phyloP scores from a whole-genome alignment of 2,888 invertebrate genomes.

The Pyralis farinalis region DNA sequence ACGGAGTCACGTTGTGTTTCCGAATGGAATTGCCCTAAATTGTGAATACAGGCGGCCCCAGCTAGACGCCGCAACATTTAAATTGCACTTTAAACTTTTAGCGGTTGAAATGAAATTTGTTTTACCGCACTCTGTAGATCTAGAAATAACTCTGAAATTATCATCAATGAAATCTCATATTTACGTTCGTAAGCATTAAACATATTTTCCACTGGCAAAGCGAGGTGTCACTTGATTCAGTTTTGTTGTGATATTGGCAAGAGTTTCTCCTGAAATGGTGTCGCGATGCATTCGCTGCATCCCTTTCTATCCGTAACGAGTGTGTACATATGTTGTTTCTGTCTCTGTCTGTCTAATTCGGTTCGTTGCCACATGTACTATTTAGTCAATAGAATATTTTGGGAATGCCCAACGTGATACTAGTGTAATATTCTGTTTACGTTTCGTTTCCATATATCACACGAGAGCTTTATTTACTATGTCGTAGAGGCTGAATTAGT shows the following conservation, averaged over 20 bases:
- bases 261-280: slow-evolving; percentile 67
- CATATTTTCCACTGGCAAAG: slow-evolving; percentile 11
- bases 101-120: slow-evolving; percentile 71
- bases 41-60: slow-evolving; percentile 32
- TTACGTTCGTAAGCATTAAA: not conserved
- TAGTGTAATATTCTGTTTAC: slow-evolving; percentile 27
- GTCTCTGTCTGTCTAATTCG: slow-evolving; percentile 40
- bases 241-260: slow-evolving; percentile 20
- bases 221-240: slow-evolving; percentile 23
- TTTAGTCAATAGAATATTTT: slow-evolving; percentile 54
- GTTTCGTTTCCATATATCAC: slow-evolving; percentile 9
- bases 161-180: slow-evolving; percentile 16
- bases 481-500: too few species aligned
- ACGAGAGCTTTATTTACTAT: too few species aligned
- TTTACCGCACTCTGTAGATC: slow-evolving; percentile 49
- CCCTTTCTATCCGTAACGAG: slow-evolving; percentile 28
- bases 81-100: slow-evolving; percentile 67
- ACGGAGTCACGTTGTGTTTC: slow-evolving; percentile 19
- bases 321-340: slow-evolving; percentile 16
- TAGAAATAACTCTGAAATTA: slow-evolving; percentile 48
- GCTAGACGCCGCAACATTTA: slow-evolving; percentile 44
- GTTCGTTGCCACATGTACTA: slow-evolving; percentile 36
- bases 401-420: slow-evolving; percentile 25
- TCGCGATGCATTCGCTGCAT: slow-evolving; percentile 50
- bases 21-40: slow-evolving; percentile 26